Evolutionary conservation across 2,888 invertebrate species (phyloP), one percentile per base, ranked within the genome.

Genomic region (Latrodectus hesperus): DNA sequence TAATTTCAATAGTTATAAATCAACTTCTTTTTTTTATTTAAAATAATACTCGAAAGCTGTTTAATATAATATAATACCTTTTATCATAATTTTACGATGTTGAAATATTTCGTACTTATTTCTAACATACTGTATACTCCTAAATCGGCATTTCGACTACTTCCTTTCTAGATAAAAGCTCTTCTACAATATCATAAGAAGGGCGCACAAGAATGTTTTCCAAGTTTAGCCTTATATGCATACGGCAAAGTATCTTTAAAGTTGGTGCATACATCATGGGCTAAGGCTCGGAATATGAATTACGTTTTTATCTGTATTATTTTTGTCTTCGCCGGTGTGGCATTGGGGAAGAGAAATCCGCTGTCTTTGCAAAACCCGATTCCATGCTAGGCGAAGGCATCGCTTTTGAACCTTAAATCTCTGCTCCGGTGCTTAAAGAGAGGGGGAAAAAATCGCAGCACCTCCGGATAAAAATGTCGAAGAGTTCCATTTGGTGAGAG

Each of bases 321-420:
- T 60, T n/a, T 60, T 60, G n/a, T 60, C 60, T 60, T 60, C n/a
- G 9, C 12, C n/a, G 60, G n/a, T n/a, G 38, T 16, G 60, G n/a
- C 60, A 60, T 60, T 12, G 60, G 14, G 70, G 38, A 67, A 67
- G 67, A 14, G 70, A 70, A 70, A 70, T 70, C 70, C 70, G 67
- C 67, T 67, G 17, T 17, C 17, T 70, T 49, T 70, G 12, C 60
- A 12, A 60, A 60, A 60, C 60, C 60, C 60, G 60, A 60, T 60
- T 60, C 60, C n/a, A n/a, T n/a, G 60, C n/a, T n/a, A n/a, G 10
- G 60, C 12, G 14, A n/a, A 60, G n/a, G 60, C 60, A 60, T 16
- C 10, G 60, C 60, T 60, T 60, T 60, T 60, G 60, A 60, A 60
- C 60, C 60, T 60, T 60, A 60, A 60, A 60, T 60, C 60, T 60